Evolutionary conservation across 2,888 invertebrate species (phyloP), one percentile per base, ranked within the genome.

Genomic region (Amphipyra tragopoginis): DNA sequence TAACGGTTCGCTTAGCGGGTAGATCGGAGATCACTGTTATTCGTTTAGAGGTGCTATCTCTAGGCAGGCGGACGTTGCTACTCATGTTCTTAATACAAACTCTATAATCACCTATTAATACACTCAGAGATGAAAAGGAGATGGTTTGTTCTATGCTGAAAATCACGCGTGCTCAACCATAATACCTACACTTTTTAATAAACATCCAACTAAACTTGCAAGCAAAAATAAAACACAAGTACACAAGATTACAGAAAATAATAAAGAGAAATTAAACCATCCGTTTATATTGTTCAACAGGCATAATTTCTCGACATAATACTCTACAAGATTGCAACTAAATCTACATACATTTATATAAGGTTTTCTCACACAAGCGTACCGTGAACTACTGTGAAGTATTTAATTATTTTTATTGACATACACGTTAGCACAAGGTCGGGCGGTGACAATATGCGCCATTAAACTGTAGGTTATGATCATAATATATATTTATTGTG

Each of bases 351-450:
- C 47, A 47, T 58, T 47, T 53, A 58, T 65, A 62, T 75, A 65
- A 43, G 13, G 47, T 33, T 43, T 45, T 49, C 67, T 7, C 53
- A 54, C 48, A 51, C 54, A 54, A 36, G 14, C 38, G 49, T 0
- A 21, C 1, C 21, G 15, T 26, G 47, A 66, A 66, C 43, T 40
- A 21, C 15, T 5, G 55, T 45, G 33, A 54, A 34, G 42, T 51
- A 57, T 74, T 74, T 70, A 74, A 70, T 75, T 73, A 71, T 54
- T 65, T 77, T 66, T 74, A 61, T 66, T 44, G 29, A 15, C 45
- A 40, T 38, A 38, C 47, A 72, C 57, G 5, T 36, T n/a, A 34
- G 13, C 33, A 40, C 58, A 59, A 72, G 67, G 73, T 54, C 54
- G 8, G 8, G 40, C 10, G 38, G 26, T 57, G 65, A 65, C 58